Conservation (phyloP, 2,888 invertebrate species). For the Phasia obesa region DNA sequence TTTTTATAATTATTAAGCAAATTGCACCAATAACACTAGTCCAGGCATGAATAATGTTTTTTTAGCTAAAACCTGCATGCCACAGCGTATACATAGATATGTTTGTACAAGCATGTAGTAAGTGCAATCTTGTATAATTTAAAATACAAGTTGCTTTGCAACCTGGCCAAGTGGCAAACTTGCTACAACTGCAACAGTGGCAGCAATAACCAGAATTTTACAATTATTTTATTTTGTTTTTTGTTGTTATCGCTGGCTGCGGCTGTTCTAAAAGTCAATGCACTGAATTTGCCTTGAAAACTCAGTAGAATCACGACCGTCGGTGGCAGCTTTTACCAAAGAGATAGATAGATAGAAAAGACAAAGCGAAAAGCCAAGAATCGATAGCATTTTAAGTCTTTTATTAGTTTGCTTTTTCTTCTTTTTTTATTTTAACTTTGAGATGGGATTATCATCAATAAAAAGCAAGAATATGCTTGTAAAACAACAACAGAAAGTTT, state of each 20-base stretch:
- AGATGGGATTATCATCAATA: constrained; percentile 46
- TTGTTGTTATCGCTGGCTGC: constrained; percentile 16
- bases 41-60: constrained; percentile 54
- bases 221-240: constrained; percentile 39
- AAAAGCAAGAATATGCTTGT: constrained; percentile 23
- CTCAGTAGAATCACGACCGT: constrained; percentile 70
- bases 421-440: constrained; percentile 22
- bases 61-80: constrained; percentile 63
- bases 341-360: constrained; percentile 52
- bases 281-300: constrained; percentile 76
- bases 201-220: constrained; percentile 68
- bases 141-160: constrained; percentile 63
- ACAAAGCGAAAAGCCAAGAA: constrained; percentile 53
- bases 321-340: constrained; percentile 59
- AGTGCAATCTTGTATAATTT: constrained; percentile 54
- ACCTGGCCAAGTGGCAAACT: constrained; percentile 43
- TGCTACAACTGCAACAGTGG: constrained; percentile 47
- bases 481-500: constrained; percentile 28
- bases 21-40: constrained; percentile 51
- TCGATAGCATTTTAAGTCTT: constrained; percentile 55
- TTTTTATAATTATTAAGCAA: constrained; percentile 51
- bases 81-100: constrained; percentile 25
- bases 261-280: constrained; percentile 74
- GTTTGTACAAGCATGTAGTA: background rate
- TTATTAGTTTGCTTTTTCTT: constrained; percentile 10